phyloP scores from a whole-genome alignment of 2,113 vertebrate genomes.

The Azemiops feae region DNA sequence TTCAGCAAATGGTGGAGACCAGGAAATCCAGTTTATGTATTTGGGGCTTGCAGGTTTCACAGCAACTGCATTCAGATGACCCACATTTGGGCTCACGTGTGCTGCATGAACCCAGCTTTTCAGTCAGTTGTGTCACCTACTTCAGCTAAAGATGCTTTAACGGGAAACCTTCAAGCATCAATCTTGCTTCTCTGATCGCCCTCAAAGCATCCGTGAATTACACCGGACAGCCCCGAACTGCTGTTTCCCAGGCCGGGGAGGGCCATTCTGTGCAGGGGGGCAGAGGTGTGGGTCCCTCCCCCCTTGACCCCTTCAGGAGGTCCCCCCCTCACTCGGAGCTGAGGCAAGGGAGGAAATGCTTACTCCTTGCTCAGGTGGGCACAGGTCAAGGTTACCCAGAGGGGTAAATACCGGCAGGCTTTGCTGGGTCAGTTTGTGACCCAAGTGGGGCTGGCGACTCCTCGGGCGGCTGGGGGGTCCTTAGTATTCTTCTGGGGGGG shows the following conservation, averaged over 20 bases:
- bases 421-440: neutral
- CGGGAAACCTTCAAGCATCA: neutral
- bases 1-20: neutral
- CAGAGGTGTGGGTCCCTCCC: neutral
- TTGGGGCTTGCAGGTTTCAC: neutral
- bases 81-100: neutral
- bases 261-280: rapidly evolving
- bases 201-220: neutral
- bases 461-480: neutral
- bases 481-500: neutral
- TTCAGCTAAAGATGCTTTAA: neutral
- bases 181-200: neutral
- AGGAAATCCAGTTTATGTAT: neutral
- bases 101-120: neutral
- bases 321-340: neutral
- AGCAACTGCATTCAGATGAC: neutral
- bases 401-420: neutral
- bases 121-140: too few species aligned
- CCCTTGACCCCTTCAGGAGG: neutral
- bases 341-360: neutral
- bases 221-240: neutral
- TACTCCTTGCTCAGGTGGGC: neutral
- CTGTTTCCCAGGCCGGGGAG: neutral
- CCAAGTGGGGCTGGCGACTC: neutral
- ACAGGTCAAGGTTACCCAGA: neutral